phyloP scores from a whole-genome alignment of 2,888 invertebrate genomes.

The Drosophila seclusa region DNA sequence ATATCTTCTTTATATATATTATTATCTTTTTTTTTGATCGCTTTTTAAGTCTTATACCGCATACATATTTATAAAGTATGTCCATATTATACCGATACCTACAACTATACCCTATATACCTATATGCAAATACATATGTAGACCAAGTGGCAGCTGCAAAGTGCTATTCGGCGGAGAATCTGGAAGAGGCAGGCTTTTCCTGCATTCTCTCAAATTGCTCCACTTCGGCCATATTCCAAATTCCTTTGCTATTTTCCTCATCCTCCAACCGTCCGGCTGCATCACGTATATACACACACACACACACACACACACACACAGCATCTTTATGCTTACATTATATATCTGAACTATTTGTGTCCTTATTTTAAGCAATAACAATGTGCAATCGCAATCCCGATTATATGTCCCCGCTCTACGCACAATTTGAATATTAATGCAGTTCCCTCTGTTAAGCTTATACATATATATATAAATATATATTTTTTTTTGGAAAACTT shows the following conservation, averaged over 20 bases:
- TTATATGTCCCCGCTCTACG: background rate
- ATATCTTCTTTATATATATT: constrained; percentile 27
- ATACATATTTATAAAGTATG: constrained; percentile 25
- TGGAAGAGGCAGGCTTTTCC: constrained; percentile 2
- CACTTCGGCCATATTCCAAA: constrained; percentile 57
- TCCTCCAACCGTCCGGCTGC: constrained; percentile 10
- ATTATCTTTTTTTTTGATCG: constrained; percentile 47
- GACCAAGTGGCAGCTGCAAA: constrained; percentile 29
- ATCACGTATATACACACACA: constrained; percentile 5
- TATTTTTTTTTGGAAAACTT: constrained; percentile 44
- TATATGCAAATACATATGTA: constrained; percentile 13
- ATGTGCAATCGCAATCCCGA: constrained; percentile 61
- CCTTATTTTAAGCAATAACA: constrained; percentile 49
- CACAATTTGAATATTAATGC: constrained; percentile 13
- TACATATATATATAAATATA: constrained; percentile 23
- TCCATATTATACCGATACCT: constrained; percentile 23
- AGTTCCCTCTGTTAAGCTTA: constrained; percentile 22
- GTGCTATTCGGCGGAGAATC: constrained; percentile 5
- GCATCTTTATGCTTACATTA: background rate
- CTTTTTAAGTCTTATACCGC: constrained; percentile 43
- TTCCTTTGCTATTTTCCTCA: background rate
- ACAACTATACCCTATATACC: constrained; percentile 16
- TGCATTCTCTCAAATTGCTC: constrained; percentile 6
- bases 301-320: background rate
- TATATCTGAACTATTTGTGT: constrained; percentile 30